A percentile compares a stretch with the other conserved stretches of the same genome.
phyloP scores from a whole-genome alignment of 2,888 invertebrate genomes.

The Leptinotarsa haldemani region DNA sequence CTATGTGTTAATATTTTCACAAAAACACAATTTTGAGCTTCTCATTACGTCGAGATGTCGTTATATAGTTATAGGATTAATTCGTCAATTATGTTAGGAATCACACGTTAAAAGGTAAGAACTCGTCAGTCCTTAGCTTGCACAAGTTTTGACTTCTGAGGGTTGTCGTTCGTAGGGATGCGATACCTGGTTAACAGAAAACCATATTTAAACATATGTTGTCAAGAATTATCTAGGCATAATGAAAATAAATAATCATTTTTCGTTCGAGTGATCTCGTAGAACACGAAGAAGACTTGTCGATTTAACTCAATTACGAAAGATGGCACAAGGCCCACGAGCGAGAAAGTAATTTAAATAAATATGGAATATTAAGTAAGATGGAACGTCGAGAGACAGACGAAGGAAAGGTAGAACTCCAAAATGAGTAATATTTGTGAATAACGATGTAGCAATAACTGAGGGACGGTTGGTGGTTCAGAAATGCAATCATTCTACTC shows the following conservation, averaged over 20 bases:
- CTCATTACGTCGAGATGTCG: no score
- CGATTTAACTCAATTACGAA: constrained; percentile 22
- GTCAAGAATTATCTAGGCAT: no score
- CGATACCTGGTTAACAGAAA: no score
- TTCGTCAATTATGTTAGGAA: no score
- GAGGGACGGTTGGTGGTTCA: constrained; percentile 57
- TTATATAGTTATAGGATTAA: no score
- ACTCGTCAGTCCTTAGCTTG: no score
- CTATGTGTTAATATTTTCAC: no score
- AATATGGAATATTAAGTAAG: constrained; percentile 57
- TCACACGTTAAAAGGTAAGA: no score
- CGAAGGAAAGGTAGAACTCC: constrained; percentile 46
- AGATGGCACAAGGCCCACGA: not conserved
- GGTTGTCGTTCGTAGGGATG: no score
- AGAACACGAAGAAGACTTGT: not conserved
- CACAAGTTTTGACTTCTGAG: no score
- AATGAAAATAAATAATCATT: not conserved
- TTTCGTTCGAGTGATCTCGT: not conserved
- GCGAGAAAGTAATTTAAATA: constrained; percentile 53
- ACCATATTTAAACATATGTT: no score
- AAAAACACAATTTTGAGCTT: no score
- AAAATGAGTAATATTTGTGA: constrained; percentile 61
- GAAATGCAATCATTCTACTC: constrained; percentile 68
- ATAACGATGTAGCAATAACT: constrained; percentile 52
- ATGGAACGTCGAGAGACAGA: constrained; percentile 38